Conservation (phyloP, 2,797 vertebrate genomes). For the Hydrolagus colliei region DNA sequence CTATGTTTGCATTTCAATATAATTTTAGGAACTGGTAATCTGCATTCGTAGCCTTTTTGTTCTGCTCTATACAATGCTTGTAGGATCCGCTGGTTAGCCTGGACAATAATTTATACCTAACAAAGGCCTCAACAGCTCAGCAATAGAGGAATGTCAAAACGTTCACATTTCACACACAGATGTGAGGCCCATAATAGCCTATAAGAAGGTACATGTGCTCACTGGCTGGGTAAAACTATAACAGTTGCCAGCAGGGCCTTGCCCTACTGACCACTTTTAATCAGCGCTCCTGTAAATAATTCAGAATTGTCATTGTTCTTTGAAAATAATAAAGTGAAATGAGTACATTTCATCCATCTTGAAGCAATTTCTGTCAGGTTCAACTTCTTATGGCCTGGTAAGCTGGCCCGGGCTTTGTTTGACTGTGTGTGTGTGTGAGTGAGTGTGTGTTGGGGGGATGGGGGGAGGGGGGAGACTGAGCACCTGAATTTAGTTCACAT, state of each 20-base stretch:
- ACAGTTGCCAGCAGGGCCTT: slow-evolving; percentile 58
- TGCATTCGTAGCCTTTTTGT: background rate
- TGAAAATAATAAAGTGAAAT: slow-evolving; percentile 74
- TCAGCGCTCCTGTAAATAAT: slow-evolving; percentile 67
- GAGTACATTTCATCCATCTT: slow-evolving; percentile 74
- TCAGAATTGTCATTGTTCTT: slow-evolving; percentile 71
- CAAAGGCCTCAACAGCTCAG: slow-evolving; percentile 77
- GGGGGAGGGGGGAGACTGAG: slow-evolving; percentile 42
- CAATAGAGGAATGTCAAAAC: slow-evolving; percentile 87
- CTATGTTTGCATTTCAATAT: background rate
- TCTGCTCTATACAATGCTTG: slow-evolving; percentile 54
- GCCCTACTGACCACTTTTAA: slow-evolving; percentile 66
- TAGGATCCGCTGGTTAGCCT: slow-evolving; percentile 76
- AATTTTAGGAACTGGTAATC: background rate
- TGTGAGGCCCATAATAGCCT: slow-evolving; percentile 79
- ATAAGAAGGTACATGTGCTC: slow-evolving; percentile 63
- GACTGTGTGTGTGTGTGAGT: slow-evolving; percentile 50
- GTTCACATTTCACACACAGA: slow-evolving; percentile 96
- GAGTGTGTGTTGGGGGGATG: slow-evolving; percentile 57
- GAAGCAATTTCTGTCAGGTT: slow-evolving; percentile 69
- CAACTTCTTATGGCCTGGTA: slow-evolving; percentile 54
- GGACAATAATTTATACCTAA: slow-evolving; percentile 74
- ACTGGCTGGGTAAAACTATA: slow-evolving; percentile 42
- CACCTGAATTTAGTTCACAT: slow-evolving; percentile 70
- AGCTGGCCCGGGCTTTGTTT: too few relatives aligned